Percentiles rank a stretch among this genome's conserved stretches.
phyloP scores from a whole-genome alignment of 2,797 vertebrate genomes.

The Sarcophilus harrisii region DNA sequence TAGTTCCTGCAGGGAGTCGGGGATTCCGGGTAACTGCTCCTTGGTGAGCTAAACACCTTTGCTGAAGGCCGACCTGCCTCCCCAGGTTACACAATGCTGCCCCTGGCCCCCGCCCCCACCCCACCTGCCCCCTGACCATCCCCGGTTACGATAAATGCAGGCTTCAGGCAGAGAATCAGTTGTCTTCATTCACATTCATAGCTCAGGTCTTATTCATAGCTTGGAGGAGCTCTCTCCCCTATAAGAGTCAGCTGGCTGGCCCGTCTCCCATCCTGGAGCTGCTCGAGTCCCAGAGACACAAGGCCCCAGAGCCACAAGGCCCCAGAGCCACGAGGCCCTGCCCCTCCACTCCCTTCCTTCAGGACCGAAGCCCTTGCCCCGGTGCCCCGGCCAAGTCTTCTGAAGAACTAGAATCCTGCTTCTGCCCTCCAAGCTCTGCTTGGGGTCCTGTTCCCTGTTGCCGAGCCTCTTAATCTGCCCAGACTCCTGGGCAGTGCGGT shows the following conservation, averaged over 20 bases:
- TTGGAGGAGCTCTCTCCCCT: not conserved
- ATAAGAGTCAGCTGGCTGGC: not conserved
- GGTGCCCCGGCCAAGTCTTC: not conserved
- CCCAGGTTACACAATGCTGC: not conserved
- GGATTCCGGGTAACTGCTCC: not conserved
- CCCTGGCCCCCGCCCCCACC: not conserved
- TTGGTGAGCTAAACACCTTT: not conserved
- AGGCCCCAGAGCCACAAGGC: not conserved
- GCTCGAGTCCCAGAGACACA: not conserved
- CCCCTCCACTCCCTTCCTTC: not conserved
- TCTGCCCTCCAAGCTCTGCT: not conserved
- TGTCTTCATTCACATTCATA: slow-evolving; percentile 1
- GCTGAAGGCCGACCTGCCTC: not conserved
- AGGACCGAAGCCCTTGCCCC: not conserved
- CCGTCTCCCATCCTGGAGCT: not conserved
- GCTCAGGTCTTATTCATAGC: not conserved
- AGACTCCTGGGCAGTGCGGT: not conserved
- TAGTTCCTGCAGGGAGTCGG: not conserved
- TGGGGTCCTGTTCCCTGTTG: not conserved
- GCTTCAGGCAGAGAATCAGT: not conserved
- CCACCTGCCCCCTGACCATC: not conserved
- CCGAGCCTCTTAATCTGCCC: not conserved
- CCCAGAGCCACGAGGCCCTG: not conserved
- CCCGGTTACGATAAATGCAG: not conserved
- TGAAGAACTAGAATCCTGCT: not conserved